Evolutionary conservation across 2,888 invertebrate genomes (phyloP), one percentile per base, ranked within the genome.

Genomic region (Eledone cirrhosa): DNA sequence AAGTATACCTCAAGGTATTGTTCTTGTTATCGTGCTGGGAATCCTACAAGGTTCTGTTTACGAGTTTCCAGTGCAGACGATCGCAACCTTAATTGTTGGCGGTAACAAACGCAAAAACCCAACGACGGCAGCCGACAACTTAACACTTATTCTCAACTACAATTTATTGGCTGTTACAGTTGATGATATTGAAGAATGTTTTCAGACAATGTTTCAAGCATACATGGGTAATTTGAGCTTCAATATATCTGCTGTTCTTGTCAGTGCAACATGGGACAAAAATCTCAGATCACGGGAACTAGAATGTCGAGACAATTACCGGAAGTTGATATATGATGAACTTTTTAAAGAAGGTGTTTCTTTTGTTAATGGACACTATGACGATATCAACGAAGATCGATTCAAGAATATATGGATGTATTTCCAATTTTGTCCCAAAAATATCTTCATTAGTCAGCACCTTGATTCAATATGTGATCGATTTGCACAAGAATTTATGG

Each of bases 401-500:
- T 74, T 86, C 31, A 80, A 86, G 27, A 80, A 86, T 81, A 83
- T 88, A 5, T 88, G 88, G 88, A 80, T 81, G 11, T 80, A 83
- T 72, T 87, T 85, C 78, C 80, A 83, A 19, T 83, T 85, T 78
- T 82, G 86, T 11, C 83, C 86, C 33, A 81, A 80, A 69, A 79
- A 82, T 41, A 80, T 83, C n/a, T 88, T 87, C 76, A 82, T 86
- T 14, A 79, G 80, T n/a, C 85, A 87, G n/a, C 85, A 87, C 80
- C 81, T 88, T 41, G 85, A 87, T 80, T 82, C 85, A 24, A 84
- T 88, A 19, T 87, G 86, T 81, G 85, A 87, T 67, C 79, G 84
- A 67, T 87, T 85, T 74, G 85, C 86, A 1, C 82, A 84, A 16
- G 87, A 88, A 78, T 88, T 88, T 79, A 88, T 86, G 86, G 86